These are phyloP conservation scores for Vanacampus margaritifer DNA, from an alignment of 2,113 vertebrate genomes.

Conservation along the genomic window DNA sequence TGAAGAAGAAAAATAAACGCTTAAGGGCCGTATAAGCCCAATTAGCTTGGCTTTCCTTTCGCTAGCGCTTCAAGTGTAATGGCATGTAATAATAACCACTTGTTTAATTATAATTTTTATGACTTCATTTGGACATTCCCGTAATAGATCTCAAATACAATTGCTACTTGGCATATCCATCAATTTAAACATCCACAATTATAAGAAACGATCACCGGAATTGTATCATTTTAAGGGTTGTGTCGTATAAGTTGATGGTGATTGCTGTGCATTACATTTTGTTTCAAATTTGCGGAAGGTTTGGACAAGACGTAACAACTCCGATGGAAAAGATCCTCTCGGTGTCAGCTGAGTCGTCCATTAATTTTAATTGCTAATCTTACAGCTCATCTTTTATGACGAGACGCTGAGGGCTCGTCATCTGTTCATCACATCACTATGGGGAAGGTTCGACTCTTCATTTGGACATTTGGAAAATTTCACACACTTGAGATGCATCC, in stretches of 20 bases:
- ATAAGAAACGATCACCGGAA: not conserved
- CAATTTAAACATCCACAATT: not conserved
- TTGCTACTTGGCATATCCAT: not conserved
- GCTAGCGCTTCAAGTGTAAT: not conserved
- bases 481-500: not conserved
- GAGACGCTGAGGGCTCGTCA: slow-evolving; percentile 4
- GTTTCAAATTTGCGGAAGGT: not conserved
- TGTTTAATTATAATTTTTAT: not conserved
- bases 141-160: not conserved
- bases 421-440: not conserved
- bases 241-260: not conserved
- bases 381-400: slow-evolving; percentile 1
- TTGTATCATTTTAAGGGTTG: not conserved
- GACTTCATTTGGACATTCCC: not conserved
- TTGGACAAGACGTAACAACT: not conserved
- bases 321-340: slow-evolving; percentile 4
- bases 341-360: not conserved
- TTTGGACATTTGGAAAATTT: not conserved
- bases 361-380: slow-evolving; percentile 6
- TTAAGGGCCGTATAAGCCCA: not conserved
- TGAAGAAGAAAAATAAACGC: slow-evolving; percentile 11
- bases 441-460: not conserved
- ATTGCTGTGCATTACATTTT: not conserved
- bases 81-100: not conserved
- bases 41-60: not conserved